A percentile compares a stretch with the other conserved stretches of the same genome.
Evolutionary conservation across 2,888 invertebrate genomes (phyloP).

Genomic region (Cerastis leucographa): DNA sequence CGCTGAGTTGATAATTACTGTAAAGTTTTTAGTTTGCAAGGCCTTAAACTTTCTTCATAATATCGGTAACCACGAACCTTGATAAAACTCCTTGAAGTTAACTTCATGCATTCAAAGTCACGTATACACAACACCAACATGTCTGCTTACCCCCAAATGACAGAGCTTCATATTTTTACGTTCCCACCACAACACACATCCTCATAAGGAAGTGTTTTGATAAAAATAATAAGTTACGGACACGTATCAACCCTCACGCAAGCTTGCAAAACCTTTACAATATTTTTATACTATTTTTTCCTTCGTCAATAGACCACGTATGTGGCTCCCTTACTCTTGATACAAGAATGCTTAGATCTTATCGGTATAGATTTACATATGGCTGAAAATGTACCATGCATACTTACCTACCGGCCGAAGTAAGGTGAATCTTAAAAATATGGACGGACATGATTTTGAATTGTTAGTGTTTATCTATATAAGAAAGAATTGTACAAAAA

Average conservation of each 20-base stretch:
- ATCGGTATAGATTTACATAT: constrained; percentile 55
- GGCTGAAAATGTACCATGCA: constrained; percentile 36
- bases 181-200: constrained; percentile 45
- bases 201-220: constrained; percentile 65
- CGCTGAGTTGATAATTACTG: background rate
- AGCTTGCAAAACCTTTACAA: constrained; percentile 55
- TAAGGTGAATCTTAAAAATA: background rate
- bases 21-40: background rate
- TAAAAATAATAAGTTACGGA: constrained; percentile 63
- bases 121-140: background rate
- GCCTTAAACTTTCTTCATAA: background rate
- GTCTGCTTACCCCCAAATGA: constrained; percentile 16
- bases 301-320: constrained; percentile 61
- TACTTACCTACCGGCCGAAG: background rate
- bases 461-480: background rate
- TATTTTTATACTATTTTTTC: constrained; percentile 63
- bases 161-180: constrained; percentile 35
- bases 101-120: constrained; percentile 1
- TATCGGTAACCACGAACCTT: background rate
- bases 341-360: constrained; percentile 55
- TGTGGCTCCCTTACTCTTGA: constrained; percentile 46
- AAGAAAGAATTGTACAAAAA: too few relatives aligned
- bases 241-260: constrained; percentile 57
- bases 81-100: background rate
- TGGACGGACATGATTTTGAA: background rate